Evolutionary conservation across 2,797 vertebrate species (phyloP).

Genomic region (Chrosomus eos): DNA sequence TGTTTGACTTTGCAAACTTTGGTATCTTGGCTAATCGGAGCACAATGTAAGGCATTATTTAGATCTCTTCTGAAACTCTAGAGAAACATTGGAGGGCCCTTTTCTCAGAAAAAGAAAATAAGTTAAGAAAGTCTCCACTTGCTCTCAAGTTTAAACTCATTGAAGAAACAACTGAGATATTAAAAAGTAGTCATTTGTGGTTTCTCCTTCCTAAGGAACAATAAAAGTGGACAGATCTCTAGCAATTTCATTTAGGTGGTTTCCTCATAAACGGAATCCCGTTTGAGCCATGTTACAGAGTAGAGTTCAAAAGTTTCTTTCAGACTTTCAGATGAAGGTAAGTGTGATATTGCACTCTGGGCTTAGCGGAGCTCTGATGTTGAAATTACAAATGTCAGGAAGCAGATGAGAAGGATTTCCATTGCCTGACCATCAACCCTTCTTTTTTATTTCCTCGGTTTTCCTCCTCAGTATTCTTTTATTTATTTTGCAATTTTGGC

Average conservation of each 20-base stretch:
- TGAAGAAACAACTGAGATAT: neutral
- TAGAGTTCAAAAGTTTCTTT: conserved; percentile 78
- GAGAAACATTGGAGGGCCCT: neutral
- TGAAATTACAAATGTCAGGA: conserved; percentile 41
- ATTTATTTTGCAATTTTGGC: conserved; percentile 74
- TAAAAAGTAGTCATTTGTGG: neutral
- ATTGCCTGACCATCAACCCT: conserved; percentile 55
- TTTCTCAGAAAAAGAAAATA: neutral
- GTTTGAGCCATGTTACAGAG: conserved; percentile 15
- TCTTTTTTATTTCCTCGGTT: conserved; percentile 32
- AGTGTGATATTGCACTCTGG: conserved; percentile 71
- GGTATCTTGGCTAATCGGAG: neutral
- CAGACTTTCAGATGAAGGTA: conserved; percentile 79
- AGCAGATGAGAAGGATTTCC: conserved; percentile 34
- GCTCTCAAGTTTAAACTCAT: neutral
- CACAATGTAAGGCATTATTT: neutral
- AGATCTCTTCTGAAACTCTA: neutral
- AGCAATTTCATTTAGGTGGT: neutral
- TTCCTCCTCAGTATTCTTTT: conserved; percentile 64
- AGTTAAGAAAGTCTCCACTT: neutral
- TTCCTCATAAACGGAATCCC: conserved; percentile 1
- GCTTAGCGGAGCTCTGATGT: conserved; percentile 33
- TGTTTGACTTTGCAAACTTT: neutral
- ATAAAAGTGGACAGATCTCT: neutral
- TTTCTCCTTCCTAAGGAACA: conserved; percentile 11